phyloP scores from a whole-genome alignment of 2,888 invertebrate species.

The Watsonalla cultraria region DNA sequence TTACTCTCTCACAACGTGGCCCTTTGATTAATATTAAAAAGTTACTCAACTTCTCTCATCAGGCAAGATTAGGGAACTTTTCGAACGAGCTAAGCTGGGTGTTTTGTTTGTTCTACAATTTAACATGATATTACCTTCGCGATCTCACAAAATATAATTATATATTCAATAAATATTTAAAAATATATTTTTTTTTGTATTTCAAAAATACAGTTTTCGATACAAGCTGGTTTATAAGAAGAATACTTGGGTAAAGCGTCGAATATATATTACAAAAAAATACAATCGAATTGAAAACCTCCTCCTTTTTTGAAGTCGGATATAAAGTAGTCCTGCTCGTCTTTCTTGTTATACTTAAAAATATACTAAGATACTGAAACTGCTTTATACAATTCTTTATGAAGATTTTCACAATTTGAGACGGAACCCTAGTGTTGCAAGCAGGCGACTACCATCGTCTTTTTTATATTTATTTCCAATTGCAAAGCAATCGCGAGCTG shows the following conservation, averaged over 20 bases:
- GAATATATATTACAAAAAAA: too few relatives aligned
- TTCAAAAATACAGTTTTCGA: too few relatives aligned
- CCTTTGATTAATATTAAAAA: conserved; percentile 25
- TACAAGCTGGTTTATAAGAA: too few relatives aligned
- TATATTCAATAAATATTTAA: too few relatives aligned
- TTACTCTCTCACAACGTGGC: conserved; percentile 1
- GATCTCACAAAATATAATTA: background rate
- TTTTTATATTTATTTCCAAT: conserved; percentile 35
- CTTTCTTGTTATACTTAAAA: too few relatives aligned
- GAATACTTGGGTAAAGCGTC: too few relatives aligned
- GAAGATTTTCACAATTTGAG: background rate
- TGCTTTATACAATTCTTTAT: background rate
- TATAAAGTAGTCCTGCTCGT: too few relatives aligned
- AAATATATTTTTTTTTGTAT: too few relatives aligned
- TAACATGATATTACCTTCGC: background rate
- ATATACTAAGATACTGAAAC: too few relatives aligned
- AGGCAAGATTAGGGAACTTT: conserved; percentile 18
- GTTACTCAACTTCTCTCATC: conserved; percentile 26
- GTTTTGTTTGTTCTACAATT: conserved; percentile 1
- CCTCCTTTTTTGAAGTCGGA: too few relatives aligned
- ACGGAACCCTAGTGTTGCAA: conserved; percentile 5
- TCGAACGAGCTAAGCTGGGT: background rate
- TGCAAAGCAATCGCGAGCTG: conserved; percentile 25
- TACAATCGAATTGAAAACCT: too few relatives aligned
- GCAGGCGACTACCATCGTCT: conserved; percentile 6